Percentiles rank a stretch among this genome's conserved stretches.
phyloP scores from a whole-genome alignment of 2,113 vertebrate genomes.

The Istiophorus platypterus region DNA sequence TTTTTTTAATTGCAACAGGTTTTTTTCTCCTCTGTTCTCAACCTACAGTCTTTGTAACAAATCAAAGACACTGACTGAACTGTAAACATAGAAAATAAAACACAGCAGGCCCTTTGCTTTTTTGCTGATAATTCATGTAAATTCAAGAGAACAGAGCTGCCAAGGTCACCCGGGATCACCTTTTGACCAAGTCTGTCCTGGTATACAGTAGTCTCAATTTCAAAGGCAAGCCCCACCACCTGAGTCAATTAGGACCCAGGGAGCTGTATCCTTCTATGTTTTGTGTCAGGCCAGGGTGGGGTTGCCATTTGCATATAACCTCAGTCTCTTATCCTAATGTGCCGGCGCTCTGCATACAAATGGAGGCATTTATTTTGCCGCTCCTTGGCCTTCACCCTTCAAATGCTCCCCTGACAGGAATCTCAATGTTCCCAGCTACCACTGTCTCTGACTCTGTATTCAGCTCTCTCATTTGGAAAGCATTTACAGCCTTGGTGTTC shows the following conservation, averaged over 20 bases:
- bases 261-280: constrained; percentile 71
- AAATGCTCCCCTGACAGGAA: constrained; percentile 82
- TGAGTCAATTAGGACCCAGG: constrained; percentile 81
- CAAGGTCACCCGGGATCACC: constrained; percentile 67
- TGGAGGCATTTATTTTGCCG: constrained; percentile 81
- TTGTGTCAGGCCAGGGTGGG: constrained; percentile 69
- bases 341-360: constrained; percentile 85
- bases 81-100: constrained; percentile 42
- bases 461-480: constrained; percentile 72
- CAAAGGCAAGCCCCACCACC: constrained; percentile 81
- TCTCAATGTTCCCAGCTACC: constrained; percentile 75
- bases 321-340: constrained; percentile 81
- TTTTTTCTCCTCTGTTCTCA: not conserved
- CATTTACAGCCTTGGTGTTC: constrained; percentile 58
- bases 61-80: not conserved
- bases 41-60: constrained; percentile 1
- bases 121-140: constrained; percentile 71
- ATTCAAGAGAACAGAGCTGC: constrained; percentile 62
- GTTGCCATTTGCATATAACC: constrained; percentile 87
- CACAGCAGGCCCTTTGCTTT: constrained; percentile 37
- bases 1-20: constrained; percentile 7
- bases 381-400: constrained; percentile 79
- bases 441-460: constrained; percentile 66
- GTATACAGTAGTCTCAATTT: constrained; percentile 84
- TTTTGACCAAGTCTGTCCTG: constrained; percentile 73